Evolutionary conservation across 2,797 vertebrate species (phyloP).

Genomic region (Hyperoplus lanceolatus): DNA sequence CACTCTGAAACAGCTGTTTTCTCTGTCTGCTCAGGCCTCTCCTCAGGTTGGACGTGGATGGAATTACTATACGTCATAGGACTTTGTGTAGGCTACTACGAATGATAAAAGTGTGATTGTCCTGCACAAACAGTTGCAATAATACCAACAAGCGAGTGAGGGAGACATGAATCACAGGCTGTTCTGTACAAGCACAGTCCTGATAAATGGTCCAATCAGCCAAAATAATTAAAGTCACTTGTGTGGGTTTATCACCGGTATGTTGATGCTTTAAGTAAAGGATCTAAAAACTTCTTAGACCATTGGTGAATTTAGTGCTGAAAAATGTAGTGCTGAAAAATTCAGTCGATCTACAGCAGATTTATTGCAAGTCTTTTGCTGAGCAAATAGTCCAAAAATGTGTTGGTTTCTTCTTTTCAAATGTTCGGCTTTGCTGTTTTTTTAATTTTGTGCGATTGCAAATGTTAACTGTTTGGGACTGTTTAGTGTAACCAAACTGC

Average conservation of each 20-base stretch:
- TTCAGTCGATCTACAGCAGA: neutral
- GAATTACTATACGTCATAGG: slow-evolving; percentile 26
- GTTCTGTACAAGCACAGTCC: slow-evolving; percentile 1
- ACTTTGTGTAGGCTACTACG: neutral
- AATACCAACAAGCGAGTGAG: slow-evolving; percentile 17
- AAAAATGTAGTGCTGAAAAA: neutral
- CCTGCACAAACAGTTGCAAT: slow-evolving; percentile 11
- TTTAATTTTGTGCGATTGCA: neutral
- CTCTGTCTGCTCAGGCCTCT: slow-evolving; percentile 21
- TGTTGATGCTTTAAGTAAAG: slow-evolving; percentile 14
- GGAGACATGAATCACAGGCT: slow-evolving; percentile 4
- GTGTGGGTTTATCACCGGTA: slow-evolving; percentile 11
- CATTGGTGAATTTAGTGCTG: neutral
- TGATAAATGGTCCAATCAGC: slow-evolving; percentile 31
- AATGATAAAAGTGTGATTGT: slow-evolving; percentile 35
- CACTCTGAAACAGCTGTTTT: slow-evolving; percentile 8
- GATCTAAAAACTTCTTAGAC: neutral
- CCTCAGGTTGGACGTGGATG: slow-evolving; percentile 26
- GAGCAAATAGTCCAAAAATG: neutral
- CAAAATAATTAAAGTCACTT: slow-evolving; percentile 24
- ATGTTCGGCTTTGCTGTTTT: no score
- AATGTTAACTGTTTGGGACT: neutral
- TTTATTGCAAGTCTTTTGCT: neutral
- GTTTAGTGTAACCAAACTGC: neutral
- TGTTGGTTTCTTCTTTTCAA: neutral